Conservation (phyloP, 2,113 vertebrate species). For the Alexandromys fortis region DNA sequence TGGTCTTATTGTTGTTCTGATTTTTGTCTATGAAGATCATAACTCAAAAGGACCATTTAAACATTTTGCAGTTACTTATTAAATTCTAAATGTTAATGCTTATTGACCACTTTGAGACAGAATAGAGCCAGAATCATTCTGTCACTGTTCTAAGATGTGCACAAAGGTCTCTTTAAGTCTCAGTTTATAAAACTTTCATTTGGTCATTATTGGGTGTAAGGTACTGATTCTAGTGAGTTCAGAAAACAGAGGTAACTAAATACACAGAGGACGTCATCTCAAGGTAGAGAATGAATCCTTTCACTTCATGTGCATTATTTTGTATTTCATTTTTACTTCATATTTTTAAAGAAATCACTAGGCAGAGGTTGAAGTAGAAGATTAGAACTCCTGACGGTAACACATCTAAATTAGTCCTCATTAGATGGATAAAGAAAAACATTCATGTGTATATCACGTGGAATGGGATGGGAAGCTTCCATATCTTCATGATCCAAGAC, state of each 20-base stretch:
- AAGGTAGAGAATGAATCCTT: neutral
- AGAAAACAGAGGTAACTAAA: neutral
- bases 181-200: neutral
- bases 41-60: no score
- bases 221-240: neutral
- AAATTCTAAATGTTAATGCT: neutral
- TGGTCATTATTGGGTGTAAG: no score
- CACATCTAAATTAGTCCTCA: neutral
- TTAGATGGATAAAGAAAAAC: neutral
- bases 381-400: neutral
- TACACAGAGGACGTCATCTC: neutral
- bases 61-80: neutral
- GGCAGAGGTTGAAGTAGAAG: neutral
- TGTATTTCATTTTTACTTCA: neutral
- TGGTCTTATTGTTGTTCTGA: neutral
- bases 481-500: neutral
- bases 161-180: neutral
- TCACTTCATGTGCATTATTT: neutral
- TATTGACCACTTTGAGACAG: neutral
- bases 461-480: neutral
- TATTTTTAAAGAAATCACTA: neutral
- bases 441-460: neutral
- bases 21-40: no score
- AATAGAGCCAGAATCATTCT: neutral
- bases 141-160: no score